Evolutionary conservation across 2,113 vertebrate species (phyloP).

Genomic region (Archocentrus centrarchus): DNA sequence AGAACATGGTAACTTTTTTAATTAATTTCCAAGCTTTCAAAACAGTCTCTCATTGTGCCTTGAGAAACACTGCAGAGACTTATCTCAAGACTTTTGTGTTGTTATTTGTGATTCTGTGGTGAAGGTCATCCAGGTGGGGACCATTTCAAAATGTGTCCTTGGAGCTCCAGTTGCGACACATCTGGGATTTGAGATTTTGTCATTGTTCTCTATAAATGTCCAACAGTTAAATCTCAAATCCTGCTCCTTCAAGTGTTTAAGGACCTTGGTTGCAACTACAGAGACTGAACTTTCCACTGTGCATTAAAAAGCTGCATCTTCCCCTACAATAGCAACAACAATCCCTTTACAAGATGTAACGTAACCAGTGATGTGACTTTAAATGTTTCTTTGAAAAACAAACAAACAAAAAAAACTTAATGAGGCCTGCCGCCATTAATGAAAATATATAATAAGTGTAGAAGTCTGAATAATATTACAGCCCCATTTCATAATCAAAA

Average conservation of each 20-base stretch:
- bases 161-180: too few species aligned
- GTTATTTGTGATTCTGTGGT: not conserved
- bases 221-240: not conserved
- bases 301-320: not conserved
- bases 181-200: not conserved
- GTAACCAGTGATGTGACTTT: not conserved
- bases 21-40: not conserved
- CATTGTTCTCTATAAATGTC: not conserved
- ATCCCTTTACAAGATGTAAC: not conserved
- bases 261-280: not conserved
- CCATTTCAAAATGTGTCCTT: not conserved
- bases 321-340: not conserved
- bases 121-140: not conserved
- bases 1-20: not conserved
- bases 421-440: too few species aligned
- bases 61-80: not conserved
- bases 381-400: not conserved
- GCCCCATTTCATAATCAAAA: too few species aligned
- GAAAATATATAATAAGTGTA: too few species aligned
- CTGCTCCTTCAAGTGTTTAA: not conserved
- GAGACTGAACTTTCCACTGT: not conserved
- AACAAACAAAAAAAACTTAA: not conserved
- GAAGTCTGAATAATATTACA: too few species aligned
- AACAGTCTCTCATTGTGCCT: not conserved
- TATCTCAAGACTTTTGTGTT: slow-evolving; percentile 2